Evolutionary conservation across 2,888 invertebrate genomes (phyloP), one percentile per base, ranked within the genome.

Genomic region (Chaetogeoica ovagalla): DNA sequence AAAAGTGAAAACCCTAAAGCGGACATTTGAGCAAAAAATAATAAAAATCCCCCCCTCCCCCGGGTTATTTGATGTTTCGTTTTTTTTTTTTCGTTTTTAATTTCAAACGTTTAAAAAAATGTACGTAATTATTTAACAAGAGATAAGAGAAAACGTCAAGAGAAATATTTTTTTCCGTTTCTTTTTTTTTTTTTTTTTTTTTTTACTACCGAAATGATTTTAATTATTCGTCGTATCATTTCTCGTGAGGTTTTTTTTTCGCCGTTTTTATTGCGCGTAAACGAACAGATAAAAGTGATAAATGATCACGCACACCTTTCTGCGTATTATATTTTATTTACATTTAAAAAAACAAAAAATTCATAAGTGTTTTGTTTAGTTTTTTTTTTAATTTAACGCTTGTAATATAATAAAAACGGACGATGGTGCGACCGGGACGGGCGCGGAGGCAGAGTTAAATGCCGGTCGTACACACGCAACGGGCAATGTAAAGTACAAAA

Each of bases 371-470:
- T 72, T 59, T n/a, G n/a, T 69, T 66, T 66, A 62, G 30, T 30
- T 30, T 30, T 30, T 30, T 63, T 63, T 76, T 76, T 68, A 76
- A 76, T 68, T 76, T 39, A 75, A 76, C 43, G 59, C 66, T 59
- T 23, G 55, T 30, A 30, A 30, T 30, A 30, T 75, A 75, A 75
- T 66, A 75, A 75, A 75, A 43, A 39, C 30, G 23, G 43, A 43
- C 57, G 19, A 15, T 52, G 60, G 6, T 11, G n/a, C n/a, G n/a
- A n/a, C n/a, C n/a, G n/a, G n/a, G 43, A 43, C 43, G 3, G 1
- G 43, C 11, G 30, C 2, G 30, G 30, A 4, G n/a, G 57, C 39
- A 59, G 43, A 9, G 74, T 75, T 66, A 66, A 75, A 75, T 57
- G 66, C 57, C 59, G 43, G 75, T 76, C 43, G 59, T 68, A 66